These are phyloP conservation scores for Linepithema humile DNA, from an alignment of 1,140 invertebrate genomes.

Conservation along the genomic window DNA sequence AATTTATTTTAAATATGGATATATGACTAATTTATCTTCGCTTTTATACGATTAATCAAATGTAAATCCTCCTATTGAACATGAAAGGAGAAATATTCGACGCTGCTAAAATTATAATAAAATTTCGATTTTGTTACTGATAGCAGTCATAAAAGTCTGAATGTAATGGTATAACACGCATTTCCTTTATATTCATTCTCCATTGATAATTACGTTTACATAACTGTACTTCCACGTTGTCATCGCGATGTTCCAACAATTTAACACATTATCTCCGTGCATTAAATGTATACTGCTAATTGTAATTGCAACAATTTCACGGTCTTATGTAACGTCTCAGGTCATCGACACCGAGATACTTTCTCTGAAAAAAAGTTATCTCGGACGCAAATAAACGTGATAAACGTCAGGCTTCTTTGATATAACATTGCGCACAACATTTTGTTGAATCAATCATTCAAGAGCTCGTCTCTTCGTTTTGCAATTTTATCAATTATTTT, in stretches of 20 bases:
- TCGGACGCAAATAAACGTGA: conserved; percentile 36
- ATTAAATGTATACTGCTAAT: conserved; percentile 39
- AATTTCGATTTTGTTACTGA: background rate
- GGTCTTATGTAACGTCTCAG: conserved; percentile 56
- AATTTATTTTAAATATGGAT: conserved; percentile 15
- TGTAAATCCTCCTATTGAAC: background rate
- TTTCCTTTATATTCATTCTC: background rate
- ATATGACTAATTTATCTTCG: background rate
- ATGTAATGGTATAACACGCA: background rate
- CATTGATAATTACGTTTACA: background rate
- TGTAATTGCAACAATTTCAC: conserved; percentile 27
- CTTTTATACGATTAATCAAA: background rate
- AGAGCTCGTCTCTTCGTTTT: background rate
- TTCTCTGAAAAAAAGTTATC: conserved; percentile 61
- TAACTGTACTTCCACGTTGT: background rate
- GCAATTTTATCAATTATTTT: background rate
- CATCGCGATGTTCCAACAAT: background rate
- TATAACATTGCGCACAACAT: background rate
- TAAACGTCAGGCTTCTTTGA: conserved; percentile 54
- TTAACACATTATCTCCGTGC: conserved; percentile 7
- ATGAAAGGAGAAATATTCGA: background rate
- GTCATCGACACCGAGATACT: conserved; percentile 63
- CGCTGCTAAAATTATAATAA: background rate
- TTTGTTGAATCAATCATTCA: background rate
- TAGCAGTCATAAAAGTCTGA: background rate